Conservation (phyloP, 2,888 invertebrate species). For the Limnephilus auricula region DNA sequence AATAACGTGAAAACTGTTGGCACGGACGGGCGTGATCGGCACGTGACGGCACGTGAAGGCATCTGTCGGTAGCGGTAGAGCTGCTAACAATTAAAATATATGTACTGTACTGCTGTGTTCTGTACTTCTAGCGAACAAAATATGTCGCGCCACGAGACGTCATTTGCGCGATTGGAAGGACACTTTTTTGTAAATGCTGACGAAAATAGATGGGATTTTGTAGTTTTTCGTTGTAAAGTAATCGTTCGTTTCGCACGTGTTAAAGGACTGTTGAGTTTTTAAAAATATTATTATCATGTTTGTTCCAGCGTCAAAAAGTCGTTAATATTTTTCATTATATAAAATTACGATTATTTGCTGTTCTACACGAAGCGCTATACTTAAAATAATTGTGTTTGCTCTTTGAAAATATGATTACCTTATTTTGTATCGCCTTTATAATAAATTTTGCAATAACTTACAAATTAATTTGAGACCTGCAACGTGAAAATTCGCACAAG, state of each 20-base stretch:
- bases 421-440: no score
- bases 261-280: no score
- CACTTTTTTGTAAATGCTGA: neutral
- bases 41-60: conserved; percentile 27
- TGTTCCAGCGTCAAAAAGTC: no score
- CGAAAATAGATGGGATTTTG: neutral
- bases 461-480: no score
- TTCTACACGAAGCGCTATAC: no score
- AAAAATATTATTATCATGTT: no score
- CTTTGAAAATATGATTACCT: neutral
- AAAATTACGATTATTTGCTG: no score
- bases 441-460: no score
- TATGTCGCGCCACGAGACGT: neutral
- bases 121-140: neutral
- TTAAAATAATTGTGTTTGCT: neutral
- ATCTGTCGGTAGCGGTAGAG: conserved; percentile 37
- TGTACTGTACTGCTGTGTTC: neutral
- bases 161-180: neutral
- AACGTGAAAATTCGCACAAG: no score
- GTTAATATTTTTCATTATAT: no score
- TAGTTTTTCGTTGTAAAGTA: neutral
- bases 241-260: neutral
- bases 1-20: conserved; percentile 42
- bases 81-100: conserved; percentile 53
- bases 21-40: conserved; percentile 1